A percentile compares a stretch with the other conserved stretches of the same genome.
phyloP scores from a whole-genome alignment of 1,140 invertebrate genomes.

The Drosophila ambigua region DNA sequence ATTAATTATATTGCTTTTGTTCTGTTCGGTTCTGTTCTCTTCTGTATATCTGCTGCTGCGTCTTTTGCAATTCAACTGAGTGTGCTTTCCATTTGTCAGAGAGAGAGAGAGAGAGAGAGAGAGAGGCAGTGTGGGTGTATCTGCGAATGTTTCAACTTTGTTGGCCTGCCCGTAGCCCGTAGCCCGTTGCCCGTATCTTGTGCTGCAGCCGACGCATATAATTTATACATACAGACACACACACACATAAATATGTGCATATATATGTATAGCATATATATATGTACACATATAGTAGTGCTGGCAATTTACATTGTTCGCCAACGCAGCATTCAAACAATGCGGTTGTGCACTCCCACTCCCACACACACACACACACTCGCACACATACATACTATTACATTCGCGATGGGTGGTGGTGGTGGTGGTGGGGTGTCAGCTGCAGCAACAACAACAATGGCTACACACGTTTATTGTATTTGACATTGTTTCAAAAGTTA shows the following conservation, averaged over 20 bases:
- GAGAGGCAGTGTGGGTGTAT: slow-evolving; percentile 19
- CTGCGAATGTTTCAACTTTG: slow-evolving; percentile 21
- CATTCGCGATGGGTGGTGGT: too few relatives aligned
- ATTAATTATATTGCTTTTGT: slow-evolving; percentile 78
- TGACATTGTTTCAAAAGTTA: slow-evolving; percentile 80
- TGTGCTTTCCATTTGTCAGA: slow-evolving; percentile 13
- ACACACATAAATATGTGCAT: neutral
- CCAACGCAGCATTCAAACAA: slow-evolving; percentile 42
- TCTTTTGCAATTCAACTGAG: slow-evolving; percentile 43
- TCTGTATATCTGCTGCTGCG: slow-evolving; percentile 30
- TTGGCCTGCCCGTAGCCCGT: slow-evolving; percentile 25
- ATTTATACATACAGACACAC: slow-evolving; percentile 38
- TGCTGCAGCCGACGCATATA: slow-evolving; percentile 35
- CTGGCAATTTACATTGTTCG: slow-evolving; percentile 48
- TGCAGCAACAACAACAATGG: slow-evolving; percentile 7
- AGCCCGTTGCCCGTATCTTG: slow-evolving; percentile 32
- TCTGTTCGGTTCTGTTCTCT: slow-evolving; percentile 63
- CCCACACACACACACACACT: too few relatives aligned
- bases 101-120: slow-evolving; percentile 9
- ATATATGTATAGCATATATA: neutral
- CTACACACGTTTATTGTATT: slow-evolving; percentile 61
- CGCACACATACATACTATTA: too few relatives aligned
- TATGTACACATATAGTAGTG: neutral
- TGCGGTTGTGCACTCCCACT: slow-evolving; percentile 40
- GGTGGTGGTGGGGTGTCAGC: too few relatives aligned